A percentile compares a stretch with the other conserved stretches of the same genome.
phyloP scores from a whole-genome alignment of 2,888 invertebrate species.

The Eupithecia inturbata region DNA sequence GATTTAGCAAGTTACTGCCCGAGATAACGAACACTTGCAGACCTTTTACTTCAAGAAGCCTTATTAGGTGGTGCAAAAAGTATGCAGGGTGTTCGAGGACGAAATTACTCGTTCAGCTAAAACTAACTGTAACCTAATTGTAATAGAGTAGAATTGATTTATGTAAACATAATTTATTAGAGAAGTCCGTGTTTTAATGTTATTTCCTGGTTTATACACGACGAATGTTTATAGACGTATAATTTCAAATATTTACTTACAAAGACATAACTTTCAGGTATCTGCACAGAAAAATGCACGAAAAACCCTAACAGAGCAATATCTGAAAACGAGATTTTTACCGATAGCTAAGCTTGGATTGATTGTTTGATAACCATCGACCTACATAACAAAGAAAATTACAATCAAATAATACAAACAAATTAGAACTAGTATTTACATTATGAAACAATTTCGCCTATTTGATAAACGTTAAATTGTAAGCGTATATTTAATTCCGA shows the following conservation, averaged over 20 bases:
- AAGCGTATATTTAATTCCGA: too few relatives aligned
- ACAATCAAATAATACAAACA: too few relatives aligned
- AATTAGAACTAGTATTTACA: too few relatives aligned
- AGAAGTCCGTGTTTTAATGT: background rate
- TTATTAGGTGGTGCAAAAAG: background rate
- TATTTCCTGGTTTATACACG: background rate
- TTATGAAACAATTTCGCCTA: too few relatives aligned
- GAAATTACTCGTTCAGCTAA: constrained; percentile 1
- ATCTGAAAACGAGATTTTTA: too few relatives aligned
- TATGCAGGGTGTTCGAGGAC: background rate
- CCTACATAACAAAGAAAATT: too few relatives aligned
- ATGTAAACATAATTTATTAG: background rate
- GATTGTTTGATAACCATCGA: too few relatives aligned
- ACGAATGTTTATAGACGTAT: background rate
- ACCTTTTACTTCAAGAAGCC: background rate
- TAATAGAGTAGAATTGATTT: background rate
- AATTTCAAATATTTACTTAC: background rate
- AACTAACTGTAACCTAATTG: background rate
- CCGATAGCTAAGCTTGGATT: too few relatives aligned
- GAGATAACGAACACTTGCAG: background rate
- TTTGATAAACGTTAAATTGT: too few relatives aligned
- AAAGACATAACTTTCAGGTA: background rate
- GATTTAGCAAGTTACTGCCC: background rate
- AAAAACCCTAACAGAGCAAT: too few relatives aligned
- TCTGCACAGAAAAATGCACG: background rate